These are phyloP conservation scores for Carollia perspicillata DNA, from an alignment of 2,113 vertebrate species.

Conservation along the genomic window DNA sequence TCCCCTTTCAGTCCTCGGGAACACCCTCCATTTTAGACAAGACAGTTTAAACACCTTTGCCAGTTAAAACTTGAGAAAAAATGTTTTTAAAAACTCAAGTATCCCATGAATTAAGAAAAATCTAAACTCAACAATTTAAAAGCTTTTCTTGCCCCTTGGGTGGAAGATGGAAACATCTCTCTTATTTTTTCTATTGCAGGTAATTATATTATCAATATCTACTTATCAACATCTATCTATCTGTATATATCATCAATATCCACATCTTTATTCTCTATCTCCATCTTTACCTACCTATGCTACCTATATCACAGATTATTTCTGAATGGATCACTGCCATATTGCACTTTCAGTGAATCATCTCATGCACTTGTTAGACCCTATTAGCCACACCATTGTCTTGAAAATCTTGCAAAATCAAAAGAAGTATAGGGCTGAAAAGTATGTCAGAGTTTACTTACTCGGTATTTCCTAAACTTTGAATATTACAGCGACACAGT, in stretches of 20 bases:
- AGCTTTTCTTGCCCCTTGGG: not conserved
- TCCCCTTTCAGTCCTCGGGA: not conserved
- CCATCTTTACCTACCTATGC: not conserved
- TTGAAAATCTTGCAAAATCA: not conserved
- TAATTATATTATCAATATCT: not conserved
- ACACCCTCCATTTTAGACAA: not conserved
- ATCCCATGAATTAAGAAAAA: not conserved
- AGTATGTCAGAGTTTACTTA: not conserved
- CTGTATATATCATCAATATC: not conserved
- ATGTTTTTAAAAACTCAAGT: not conserved
- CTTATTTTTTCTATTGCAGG: not conserved
- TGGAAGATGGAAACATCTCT: not conserved
- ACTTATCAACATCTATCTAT: not conserved
- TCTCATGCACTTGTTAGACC: not conserved
- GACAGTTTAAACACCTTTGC: not conserved
- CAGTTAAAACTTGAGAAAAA: not conserved
- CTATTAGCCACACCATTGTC: not conserved
- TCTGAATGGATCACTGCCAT: not conserved
- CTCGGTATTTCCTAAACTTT: not conserved
- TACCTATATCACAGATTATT: not conserved
- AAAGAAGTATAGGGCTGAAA: not conserved
- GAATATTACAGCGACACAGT: not conserved
- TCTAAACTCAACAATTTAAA: not conserved
- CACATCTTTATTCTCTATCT: not conserved
- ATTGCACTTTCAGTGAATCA: not conserved